Evolutionary conservation across 2,113 vertebrate species (phyloP).

Genomic region (Theristicus caerulescens): DNA sequence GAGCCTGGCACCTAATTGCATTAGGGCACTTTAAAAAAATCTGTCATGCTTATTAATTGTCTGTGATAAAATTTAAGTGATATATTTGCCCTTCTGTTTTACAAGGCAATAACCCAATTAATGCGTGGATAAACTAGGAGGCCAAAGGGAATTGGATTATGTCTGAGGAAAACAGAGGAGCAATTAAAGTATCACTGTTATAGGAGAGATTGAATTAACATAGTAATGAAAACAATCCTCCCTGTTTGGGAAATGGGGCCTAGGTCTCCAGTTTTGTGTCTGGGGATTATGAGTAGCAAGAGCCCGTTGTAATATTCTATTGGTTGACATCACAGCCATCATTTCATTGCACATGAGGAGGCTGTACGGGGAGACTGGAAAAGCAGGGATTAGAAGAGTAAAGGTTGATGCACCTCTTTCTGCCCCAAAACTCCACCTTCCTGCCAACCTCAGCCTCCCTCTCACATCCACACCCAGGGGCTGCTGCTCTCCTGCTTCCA

Average conservation of each 20-base stretch:
- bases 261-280: not conserved
- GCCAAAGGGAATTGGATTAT: constrained; percentile 71
- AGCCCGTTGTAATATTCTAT: not conserved
- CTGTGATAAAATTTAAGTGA: constrained; percentile 62
- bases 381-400: not conserved
- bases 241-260: not conserved
- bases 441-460: not conserved
- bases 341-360: not conserved
- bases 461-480: not conserved
- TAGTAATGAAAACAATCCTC: constrained; percentile 53
- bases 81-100: constrained; percentile 64
- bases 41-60: constrained; percentile 43
- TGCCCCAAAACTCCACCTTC: not conserved
- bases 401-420: not conserved
- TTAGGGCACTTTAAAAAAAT: constrained; percentile 1
- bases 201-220: constrained; percentile 66
- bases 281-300: not conserved
- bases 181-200: constrained; percentile 65
- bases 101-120: constrained; percentile 70
- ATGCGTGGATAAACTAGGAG: constrained; percentile 60
- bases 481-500: constrained; percentile 2
- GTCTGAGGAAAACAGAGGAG: constrained; percentile 63
- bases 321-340: not conserved
- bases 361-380: not conserved
- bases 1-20: constrained; percentile 10